phyloP scores from a whole-genome alignment of 2,797 vertebrate genomes.

The Poeciliopsis turneri region DNA sequence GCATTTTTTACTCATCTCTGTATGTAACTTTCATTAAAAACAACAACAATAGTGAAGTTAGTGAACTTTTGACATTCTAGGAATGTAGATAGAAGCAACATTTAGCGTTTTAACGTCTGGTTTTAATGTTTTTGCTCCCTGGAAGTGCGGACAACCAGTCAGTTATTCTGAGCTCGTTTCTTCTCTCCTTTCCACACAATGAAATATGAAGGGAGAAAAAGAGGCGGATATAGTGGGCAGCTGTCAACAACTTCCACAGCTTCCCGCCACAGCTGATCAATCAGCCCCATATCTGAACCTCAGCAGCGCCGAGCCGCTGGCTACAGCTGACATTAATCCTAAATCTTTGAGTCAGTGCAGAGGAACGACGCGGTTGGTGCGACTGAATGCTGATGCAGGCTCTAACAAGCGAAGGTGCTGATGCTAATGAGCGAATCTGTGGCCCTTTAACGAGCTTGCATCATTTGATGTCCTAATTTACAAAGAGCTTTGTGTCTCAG shows the following conservation, averaged over 20 bases:
- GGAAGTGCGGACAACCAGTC: slow-evolving; percentile 41
- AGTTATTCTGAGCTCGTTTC: slow-evolving; percentile 52
- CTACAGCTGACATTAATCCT: slow-evolving; percentile 75
- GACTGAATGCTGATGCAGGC: slow-evolving; percentile 58
- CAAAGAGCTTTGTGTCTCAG: slow-evolving; percentile 70
- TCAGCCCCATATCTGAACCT: slow-evolving; percentile 58
- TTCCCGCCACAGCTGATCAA: slow-evolving; percentile 67
- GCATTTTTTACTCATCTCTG: no score
- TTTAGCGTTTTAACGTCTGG: slow-evolving; percentile 15
- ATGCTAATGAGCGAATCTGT: slow-evolving; percentile 75
- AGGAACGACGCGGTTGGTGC: slow-evolving; percentile 58
- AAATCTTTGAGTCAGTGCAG: slow-evolving; percentile 64
- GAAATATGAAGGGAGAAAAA: slow-evolving; percentile 52
- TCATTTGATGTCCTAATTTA: slow-evolving; percentile 75
- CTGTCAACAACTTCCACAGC: slow-evolving; percentile 69
- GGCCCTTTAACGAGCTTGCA: slow-evolving; percentile 71
- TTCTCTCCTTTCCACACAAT: slow-evolving; percentile 33
- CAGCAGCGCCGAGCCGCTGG: slow-evolving; percentile 62
- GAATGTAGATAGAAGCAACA: not conserved
- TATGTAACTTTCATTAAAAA: no score
- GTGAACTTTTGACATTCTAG: no score
- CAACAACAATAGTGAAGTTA: no score
- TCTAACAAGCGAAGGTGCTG: slow-evolving; percentile 75
- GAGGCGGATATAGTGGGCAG: slow-evolving; percentile 56
- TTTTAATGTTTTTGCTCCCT: slow-evolving; percentile 25